Percentiles rank a stretch among this genome's conserved stretches.
These are phyloP conservation scores for Tinea pellionella DNA, from an alignment of 2,888 invertebrate genomes.

Conservation along the genomic window DNA sequence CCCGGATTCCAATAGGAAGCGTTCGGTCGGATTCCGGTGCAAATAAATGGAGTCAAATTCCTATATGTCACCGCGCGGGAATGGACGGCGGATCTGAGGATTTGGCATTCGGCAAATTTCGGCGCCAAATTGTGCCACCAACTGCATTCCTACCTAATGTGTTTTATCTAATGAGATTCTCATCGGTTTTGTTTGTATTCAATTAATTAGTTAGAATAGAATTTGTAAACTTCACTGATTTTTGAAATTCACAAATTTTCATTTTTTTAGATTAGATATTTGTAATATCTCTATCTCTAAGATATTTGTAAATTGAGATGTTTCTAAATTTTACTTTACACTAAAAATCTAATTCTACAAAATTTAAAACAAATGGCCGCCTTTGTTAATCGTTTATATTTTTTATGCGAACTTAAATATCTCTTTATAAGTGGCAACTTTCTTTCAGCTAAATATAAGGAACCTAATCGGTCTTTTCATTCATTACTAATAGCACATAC, in stretches of 20 bases:
- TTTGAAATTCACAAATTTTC: no score
- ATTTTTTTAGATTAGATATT: no score
- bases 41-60: constrained; percentile 69
- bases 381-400: no score
- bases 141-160: constrained; percentile 6
- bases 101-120: constrained; percentile 32
- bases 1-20: constrained; percentile 69
- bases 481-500: constrained; percentile 24
- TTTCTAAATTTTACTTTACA: no score
- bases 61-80: constrained; percentile 64
- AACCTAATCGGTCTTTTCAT: not conserved
- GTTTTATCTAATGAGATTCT: constrained; percentile 50
- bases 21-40: constrained; percentile 21
- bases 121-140: constrained; percentile 1
- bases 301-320: no score
- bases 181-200: not conserved
- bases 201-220: not conserved
- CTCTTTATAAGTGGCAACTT: no score
- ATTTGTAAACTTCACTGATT: no score
- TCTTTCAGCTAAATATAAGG: not conserved
- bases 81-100: constrained; percentile 54
- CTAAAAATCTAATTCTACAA: no score
- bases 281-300: no score
- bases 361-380: no score
- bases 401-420: no score